Conservation (phyloP, 2,113 vertebrate species). For the Acrocephalus kingi region DNA sequence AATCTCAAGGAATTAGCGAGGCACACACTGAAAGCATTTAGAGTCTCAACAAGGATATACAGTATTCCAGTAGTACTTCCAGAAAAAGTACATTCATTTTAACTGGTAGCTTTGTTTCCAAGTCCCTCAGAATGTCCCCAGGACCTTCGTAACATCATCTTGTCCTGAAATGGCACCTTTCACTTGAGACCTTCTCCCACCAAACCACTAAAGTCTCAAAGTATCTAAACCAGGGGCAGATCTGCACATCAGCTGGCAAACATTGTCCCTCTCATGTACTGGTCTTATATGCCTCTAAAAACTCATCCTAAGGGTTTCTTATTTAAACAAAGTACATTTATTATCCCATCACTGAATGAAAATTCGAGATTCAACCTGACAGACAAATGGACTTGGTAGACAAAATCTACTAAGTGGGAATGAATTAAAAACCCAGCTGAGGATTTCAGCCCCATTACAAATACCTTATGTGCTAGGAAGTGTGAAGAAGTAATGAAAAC, state of each 20-base stretch:
- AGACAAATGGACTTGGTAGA: not conserved
- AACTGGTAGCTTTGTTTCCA: not conserved
- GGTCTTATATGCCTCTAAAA: not conserved
- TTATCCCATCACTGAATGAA: not conserved
- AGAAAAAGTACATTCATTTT: not conserved
- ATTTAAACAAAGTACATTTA: not conserved
- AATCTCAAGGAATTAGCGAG: not conserved
- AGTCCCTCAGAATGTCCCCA: not conserved
- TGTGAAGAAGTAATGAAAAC: not conserved
- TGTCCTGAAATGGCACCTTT: not conserved
- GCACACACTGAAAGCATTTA: not conserved
- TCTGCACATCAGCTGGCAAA: not conserved
- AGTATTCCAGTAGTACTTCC: not conserved
- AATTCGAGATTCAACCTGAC: not conserved
- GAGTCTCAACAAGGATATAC: not conserved
- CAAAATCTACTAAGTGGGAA: not conserved
- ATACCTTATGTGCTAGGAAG: not conserved
- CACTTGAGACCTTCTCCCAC: not conserved
- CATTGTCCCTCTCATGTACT: not conserved
- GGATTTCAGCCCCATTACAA: not conserved
- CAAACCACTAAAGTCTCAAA: not conserved
- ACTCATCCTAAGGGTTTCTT: not conserved
- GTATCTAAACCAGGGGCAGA: not conserved
- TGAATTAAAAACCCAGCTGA: not conserved
- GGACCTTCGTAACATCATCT: not conserved